Evolutionary conservation across 1,140 invertebrate species (phyloP).

Genomic region (Drosophila tropicalis): DNA sequence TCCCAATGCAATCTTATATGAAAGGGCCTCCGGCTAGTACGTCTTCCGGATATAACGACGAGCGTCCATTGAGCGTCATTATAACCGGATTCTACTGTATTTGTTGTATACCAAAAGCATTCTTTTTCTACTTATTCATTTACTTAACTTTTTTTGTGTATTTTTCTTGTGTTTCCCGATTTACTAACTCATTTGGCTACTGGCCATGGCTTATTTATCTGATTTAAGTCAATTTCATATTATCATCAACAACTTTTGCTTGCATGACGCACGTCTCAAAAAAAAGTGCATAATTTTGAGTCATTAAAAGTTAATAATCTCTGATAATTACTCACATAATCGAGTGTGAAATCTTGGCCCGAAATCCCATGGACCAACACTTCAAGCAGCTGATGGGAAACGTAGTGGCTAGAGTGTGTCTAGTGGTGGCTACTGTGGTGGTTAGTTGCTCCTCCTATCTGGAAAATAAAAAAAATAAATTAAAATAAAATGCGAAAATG

Average conservation of each 20-base stretch:
- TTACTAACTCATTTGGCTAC: too few relatives aligned
- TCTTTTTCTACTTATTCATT: too few relatives aligned
- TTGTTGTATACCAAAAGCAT: too few relatives aligned
- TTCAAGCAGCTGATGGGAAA: not conserved
- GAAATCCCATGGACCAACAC: conserved; percentile 29
- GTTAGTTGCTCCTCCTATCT: not conserved
- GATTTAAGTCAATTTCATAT: conserved; percentile 14
- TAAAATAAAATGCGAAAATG: conserved; percentile 16
- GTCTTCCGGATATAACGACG: too few relatives aligned
- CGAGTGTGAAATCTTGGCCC: conserved; percentile 49
- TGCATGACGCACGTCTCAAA: not conserved
- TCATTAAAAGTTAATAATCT: conserved; percentile 39
- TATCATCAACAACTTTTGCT: too few relatives aligned
- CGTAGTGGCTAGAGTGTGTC: not conserved
- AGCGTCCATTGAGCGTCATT: too few relatives aligned
- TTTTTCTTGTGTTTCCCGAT: too few relatives aligned
- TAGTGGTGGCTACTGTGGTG: not conserved
- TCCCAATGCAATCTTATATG: too few relatives aligned
- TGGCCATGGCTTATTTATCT: too few relatives aligned
- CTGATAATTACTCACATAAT: conserved; percentile 53
- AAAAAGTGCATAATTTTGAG: conserved; percentile 4
- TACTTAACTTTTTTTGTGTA: too few relatives aligned
- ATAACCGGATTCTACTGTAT: too few relatives aligned
- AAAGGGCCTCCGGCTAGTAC: too few relatives aligned
- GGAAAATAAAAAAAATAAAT: conserved; percentile 25